Evolutionary conservation across 2,888 invertebrate genomes (phyloP).

Genomic region (Synergus gifuensis): DNA sequence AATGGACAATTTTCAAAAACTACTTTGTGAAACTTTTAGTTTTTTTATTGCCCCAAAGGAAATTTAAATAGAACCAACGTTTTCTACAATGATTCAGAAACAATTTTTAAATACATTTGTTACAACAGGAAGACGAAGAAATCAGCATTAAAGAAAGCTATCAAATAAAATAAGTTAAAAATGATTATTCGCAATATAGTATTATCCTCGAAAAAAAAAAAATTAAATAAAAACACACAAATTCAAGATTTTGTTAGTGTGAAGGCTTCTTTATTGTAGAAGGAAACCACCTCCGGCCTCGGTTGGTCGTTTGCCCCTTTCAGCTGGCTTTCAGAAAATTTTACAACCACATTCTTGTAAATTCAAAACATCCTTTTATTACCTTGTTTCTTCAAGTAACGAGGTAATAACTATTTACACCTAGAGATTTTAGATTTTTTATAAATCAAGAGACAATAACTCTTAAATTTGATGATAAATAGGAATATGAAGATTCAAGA

Average conservation of each 20-base stretch:
- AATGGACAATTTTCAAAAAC: neutral
- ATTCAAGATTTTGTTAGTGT: slow-evolving; percentile 12
- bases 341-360: slow-evolving; percentile 41
- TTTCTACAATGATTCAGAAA: neutral
- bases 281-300: slow-evolving; percentile 38
- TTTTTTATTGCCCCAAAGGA: neutral
- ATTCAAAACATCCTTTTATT: slow-evolving; percentile 27
- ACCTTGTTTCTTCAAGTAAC: slow-evolving; percentile 3
- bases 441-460: neutral
- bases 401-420: neutral
- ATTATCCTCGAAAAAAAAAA: neutral
- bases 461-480: neutral
- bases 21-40: neutral
- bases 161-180: neutral
- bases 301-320: slow-evolving; percentile 39
- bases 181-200: neutral
- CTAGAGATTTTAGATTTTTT: neutral
- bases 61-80: neutral
- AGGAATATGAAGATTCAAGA: neutral
- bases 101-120: neutral
- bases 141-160: neutral
- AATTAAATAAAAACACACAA: neutral
- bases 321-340: slow-evolving; percentile 37
- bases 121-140: neutral
- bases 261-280: slow-evolving; percentile 39